Evolutionary conservation across 2,797 vertebrate genomes (phyloP).

Genomic region (Anguilla marmorata): DNA sequence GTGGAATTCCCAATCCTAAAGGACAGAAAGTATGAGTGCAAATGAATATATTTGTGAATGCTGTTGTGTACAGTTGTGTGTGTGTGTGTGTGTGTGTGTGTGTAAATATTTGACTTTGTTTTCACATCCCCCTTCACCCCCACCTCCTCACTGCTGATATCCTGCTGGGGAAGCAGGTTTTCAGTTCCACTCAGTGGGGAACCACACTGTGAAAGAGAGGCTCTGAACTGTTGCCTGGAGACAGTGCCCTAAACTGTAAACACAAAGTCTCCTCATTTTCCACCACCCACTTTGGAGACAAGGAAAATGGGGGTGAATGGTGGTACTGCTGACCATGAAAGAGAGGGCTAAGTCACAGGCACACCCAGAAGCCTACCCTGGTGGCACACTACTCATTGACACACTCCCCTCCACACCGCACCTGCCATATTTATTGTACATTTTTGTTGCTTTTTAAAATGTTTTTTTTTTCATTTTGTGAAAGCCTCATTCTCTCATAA

Average conservation of each 20-base stretch:
- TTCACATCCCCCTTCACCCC: background rate
- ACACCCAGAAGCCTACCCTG: no score
- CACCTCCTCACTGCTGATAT: background rate
- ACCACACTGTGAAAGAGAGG: conserved; percentile 28
- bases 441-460: conserved; percentile 55
- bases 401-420: conserved; percentile 38
- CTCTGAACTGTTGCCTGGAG: conserved; percentile 30
- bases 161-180: conserved; percentile 21
- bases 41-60: conserved; percentile 8
- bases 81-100: conserved; percentile 22
- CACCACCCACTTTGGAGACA: background rate
- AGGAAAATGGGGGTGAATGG: background rate
- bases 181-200: background rate
- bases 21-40: background rate
- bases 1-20: background rate
- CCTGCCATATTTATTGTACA: conserved; percentile 65
- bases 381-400: background rate
- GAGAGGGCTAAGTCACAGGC: background rate
- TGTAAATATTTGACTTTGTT: background rate
- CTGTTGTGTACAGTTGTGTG: background rate
- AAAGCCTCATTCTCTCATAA: conserved; percentile 61
- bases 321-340: background rate
- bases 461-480: conserved; percentile 8
- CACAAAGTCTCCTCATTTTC: background rate
- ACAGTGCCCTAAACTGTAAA: conserved; percentile 20